Evolutionary conservation across 2,113 vertebrate species (phyloP).

Genomic region (Pleuronectes platessa): DNA sequence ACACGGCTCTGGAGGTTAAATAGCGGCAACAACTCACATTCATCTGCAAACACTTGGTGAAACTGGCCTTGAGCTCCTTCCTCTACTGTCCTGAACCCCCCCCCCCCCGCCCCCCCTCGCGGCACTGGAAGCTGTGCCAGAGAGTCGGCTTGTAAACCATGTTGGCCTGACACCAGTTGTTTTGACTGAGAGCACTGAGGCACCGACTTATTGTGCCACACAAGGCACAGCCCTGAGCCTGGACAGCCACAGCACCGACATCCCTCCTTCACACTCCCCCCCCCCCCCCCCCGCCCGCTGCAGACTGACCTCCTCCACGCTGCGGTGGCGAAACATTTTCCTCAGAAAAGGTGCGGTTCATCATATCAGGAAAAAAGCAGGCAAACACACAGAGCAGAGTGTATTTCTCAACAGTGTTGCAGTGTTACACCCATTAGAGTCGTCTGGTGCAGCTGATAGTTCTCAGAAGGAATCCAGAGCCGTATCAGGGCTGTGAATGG

Average conservation of each 20-base stretch:
- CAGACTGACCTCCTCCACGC: constrained; percentile 1
- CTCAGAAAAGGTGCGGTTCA: constrained; percentile 13
- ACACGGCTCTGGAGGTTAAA: constrained; percentile 43
- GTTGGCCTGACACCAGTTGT: constrained; percentile 69
- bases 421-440: constrained; percentile 16
- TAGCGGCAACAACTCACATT: constrained; percentile 35
- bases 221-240: constrained; percentile 31
- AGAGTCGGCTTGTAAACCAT: constrained; percentile 67
- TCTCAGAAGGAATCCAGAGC: background rate
- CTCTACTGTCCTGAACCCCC: background rate
- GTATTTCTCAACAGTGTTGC: constrained; percentile 4
- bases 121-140: constrained; percentile 9
- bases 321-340: background rate
- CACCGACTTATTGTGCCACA: constrained; percentile 69
- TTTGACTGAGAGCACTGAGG: constrained; percentile 80
- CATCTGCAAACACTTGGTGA: constrained; percentile 44
- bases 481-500: background rate
- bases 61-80: constrained; percentile 23
- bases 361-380: constrained; percentile 6
- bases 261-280: constrained; percentile 10
- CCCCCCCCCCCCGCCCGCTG: constrained; percentile 1
- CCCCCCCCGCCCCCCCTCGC: constrained; percentile 13
- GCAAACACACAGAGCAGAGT: background rate
- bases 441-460: background rate
- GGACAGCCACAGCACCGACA: constrained; percentile 11